These are phyloP conservation scores for Coenonympha arcania DNA, from an alignment of 2,888 invertebrate genomes.

Conservation along the genomic window DNA sequence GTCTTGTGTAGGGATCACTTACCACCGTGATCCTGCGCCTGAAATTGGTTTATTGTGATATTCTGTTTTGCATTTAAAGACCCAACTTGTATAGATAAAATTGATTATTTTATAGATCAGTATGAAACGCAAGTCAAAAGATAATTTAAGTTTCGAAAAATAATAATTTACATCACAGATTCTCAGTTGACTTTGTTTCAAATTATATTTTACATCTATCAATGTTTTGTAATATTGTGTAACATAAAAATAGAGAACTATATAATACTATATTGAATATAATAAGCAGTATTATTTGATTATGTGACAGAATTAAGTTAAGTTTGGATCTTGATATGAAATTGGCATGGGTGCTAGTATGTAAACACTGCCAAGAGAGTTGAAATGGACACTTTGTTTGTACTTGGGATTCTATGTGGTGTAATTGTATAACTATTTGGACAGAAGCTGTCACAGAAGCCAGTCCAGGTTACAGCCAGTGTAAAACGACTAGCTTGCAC, in stretches of 20 bases:
- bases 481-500: conserved; percentile 34
- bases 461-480: conserved; percentile 28
- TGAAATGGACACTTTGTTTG: conserved; percentile 22
- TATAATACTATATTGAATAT: conserved; percentile 21
- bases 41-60: conserved; percentile 5
- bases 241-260: conserved; percentile 3
- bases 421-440: not conserved
- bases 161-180: not conserved
- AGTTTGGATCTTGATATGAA: conserved; percentile 12
- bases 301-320: conserved; percentile 19
- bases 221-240: conserved; percentile 2
- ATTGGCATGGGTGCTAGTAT: conserved; percentile 33
- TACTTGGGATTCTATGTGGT: not conserved
- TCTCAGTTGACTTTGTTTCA: not conserved
- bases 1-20: no score
- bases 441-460: not conserved
- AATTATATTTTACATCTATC: not conserved
- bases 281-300: conserved; percentile 31
- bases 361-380: conserved; percentile 32
- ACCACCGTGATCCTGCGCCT: no score
- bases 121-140: conserved; percentile 11
- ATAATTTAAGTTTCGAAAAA: not conserved
- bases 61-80: conserved; percentile 9
- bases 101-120: not conserved
- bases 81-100: conserved; percentile 4